These are phyloP conservation scores for Canis aureus DNA, from an alignment of 2,113 vertebrate genomes.

Conservation along the genomic window DNA sequence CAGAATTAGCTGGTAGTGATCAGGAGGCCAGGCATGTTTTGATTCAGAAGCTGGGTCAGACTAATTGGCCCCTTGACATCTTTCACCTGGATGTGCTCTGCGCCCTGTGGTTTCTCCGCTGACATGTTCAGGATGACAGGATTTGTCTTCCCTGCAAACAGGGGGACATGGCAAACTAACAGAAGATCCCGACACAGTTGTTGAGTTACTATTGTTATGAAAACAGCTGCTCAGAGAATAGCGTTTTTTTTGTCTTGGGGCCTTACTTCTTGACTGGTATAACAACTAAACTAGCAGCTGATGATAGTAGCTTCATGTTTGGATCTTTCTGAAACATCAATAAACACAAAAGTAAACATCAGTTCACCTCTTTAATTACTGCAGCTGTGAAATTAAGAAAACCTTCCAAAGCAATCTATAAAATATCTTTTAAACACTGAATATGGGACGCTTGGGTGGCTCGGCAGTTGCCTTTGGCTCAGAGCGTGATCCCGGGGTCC, in stretches of 20 bases:
- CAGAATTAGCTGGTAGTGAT: not conserved
- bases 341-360: not conserved
- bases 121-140: not conserved
- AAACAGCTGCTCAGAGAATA: not conserved
- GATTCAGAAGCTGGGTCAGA: not conserved
- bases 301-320: not conserved
- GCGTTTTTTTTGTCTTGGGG: not conserved
- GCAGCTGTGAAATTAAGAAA: slow-evolving; percentile 15
- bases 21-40: not conserved
- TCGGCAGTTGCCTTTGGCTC: no score
- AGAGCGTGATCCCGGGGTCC: no score
- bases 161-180: not conserved
- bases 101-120: not conserved
- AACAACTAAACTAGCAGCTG: not conserved
- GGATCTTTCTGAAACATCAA: not conserved
- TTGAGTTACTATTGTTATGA: not conserved
- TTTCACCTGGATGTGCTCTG: not conserved
- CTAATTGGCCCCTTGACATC: not conserved
- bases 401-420: not conserved
- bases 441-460: no score
- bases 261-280: not conserved
- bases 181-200: not conserved
- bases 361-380: slow-evolving; percentile 1
- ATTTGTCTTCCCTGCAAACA: not conserved
- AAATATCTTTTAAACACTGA: not conserved